Evolutionary conservation across 2,797 vertebrate species (phyloP).

Genomic region (Falco cherrug): DNA sequence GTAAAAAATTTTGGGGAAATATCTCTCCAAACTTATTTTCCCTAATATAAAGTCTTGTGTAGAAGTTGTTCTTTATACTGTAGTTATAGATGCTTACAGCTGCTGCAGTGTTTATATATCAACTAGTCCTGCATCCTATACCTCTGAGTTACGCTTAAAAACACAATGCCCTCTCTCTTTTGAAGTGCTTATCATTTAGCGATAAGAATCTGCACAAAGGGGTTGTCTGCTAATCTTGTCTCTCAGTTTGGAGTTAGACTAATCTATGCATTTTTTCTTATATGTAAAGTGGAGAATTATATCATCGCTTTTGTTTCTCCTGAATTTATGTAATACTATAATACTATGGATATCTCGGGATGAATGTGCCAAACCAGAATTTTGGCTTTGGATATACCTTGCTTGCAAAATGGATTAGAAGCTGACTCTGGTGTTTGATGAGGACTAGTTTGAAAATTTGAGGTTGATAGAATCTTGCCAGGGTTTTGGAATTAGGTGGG

Average conservation of each 20-base stretch:
- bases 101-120: slow-evolving; percentile 1
- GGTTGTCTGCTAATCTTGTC: background rate
- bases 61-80: slow-evolving; percentile 2
- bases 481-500: background rate
- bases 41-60: slow-evolving; percentile 28
- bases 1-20: slow-evolving; percentile 51
- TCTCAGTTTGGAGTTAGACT: background rate
- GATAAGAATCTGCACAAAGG: background rate
- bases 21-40: slow-evolving; percentile 56
- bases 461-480: background rate
- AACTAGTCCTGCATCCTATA: background rate
- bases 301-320: background rate
- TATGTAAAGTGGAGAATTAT: background rate
- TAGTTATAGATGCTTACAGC: background rate
- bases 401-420: background rate
- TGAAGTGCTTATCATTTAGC: background rate
- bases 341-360: background rate
- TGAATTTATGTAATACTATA: background rate
- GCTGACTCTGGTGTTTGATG: background rate
- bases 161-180: background rate
- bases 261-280: background rate
- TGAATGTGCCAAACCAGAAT: background rate
- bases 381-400: background rate
- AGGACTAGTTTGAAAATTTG: background rate
- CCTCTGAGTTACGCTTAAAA: background rate